Evolutionary conservation across 1,140 invertebrate genomes (phyloP).

Genomic region (Cherax destructor): DNA sequence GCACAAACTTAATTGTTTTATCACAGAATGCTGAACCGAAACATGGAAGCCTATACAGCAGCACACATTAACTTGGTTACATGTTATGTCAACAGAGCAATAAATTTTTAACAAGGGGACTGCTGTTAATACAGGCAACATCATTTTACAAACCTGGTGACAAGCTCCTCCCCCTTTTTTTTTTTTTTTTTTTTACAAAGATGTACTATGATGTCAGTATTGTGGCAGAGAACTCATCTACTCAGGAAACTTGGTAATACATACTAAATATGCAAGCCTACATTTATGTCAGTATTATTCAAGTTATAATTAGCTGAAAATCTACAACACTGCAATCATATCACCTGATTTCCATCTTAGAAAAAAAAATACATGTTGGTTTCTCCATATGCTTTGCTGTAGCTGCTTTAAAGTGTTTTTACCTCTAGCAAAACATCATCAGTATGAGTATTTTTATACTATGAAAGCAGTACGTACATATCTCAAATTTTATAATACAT

Average conservation of each 20-base stretch:
- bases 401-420: background rate
- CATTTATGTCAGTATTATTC: background rate
- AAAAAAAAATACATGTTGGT: too few species aligned
- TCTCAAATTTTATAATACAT: background rate
- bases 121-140: background rate
- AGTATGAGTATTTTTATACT: background rate
- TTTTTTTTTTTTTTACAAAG: background rate
- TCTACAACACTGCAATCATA: background rate
- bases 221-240: background rate
- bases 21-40: constrained; percentile 22
- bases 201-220: background rate
- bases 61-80: constrained; percentile 4
- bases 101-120: background rate
- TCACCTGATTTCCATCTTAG: background rate
- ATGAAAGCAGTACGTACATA: background rate
- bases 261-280: background rate
- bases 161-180: background rate
- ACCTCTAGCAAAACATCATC: background rate
- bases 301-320: background rate
- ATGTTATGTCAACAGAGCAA: background rate
- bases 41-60: constrained; percentile 26
- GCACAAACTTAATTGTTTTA: constrained; percentile 33
- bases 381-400: background rate
- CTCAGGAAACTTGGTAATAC: background rate
- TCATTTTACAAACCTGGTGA: background rate